Conservation (phyloP, 2,888 invertebrate genomes). For the Drosophila algonquin region DNA sequence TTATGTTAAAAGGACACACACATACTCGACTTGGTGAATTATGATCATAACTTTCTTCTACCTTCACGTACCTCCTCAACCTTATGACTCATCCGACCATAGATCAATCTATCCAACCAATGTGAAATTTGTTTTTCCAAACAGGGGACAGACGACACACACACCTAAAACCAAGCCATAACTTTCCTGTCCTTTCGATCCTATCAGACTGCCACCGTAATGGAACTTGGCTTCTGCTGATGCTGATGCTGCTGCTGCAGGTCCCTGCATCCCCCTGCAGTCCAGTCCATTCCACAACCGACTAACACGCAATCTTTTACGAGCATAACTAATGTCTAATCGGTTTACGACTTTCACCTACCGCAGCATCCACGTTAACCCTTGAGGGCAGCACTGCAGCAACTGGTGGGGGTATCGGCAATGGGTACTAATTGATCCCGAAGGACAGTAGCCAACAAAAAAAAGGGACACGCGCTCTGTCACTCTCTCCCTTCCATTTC, state of each 20-base stretch:
- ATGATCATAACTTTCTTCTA: background rate
- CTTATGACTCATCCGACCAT: slow-evolving; percentile 29
- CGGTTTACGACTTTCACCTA: slow-evolving; percentile 73
- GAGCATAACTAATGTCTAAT: slow-evolving; percentile 40
- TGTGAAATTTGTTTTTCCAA: slow-evolving; percentile 31
- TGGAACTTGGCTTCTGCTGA: slow-evolving; percentile 1
- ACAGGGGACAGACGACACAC: slow-evolving; percentile 29
- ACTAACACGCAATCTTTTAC: slow-evolving; percentile 23
- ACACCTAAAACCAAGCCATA: slow-evolving; percentile 12
- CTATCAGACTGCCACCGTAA: slow-evolving; percentile 18
- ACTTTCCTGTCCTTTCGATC: slow-evolving; percentile 24
- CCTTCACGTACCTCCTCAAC: no score
- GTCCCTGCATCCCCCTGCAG: background rate
- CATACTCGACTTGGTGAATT: background rate
- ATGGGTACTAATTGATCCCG: slow-evolving; percentile 25
- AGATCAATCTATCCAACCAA: slow-evolving; percentile 17
- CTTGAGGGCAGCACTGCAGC: slow-evolving; percentile 41
- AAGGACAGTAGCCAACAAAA: slow-evolving; percentile 15
- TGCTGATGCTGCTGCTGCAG: slow-evolving; percentile 14
- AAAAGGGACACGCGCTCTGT: slow-evolving; percentile 33
- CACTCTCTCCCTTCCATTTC: background rate
- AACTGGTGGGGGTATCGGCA: slow-evolving; percentile 4
- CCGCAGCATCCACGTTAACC: slow-evolving; percentile 64
- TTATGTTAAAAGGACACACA: background rate
- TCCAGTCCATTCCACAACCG: background rate